Base-by-base conservation (phyloP, 2,797 vertebrate species). In the Coilia nasus region DNA sequence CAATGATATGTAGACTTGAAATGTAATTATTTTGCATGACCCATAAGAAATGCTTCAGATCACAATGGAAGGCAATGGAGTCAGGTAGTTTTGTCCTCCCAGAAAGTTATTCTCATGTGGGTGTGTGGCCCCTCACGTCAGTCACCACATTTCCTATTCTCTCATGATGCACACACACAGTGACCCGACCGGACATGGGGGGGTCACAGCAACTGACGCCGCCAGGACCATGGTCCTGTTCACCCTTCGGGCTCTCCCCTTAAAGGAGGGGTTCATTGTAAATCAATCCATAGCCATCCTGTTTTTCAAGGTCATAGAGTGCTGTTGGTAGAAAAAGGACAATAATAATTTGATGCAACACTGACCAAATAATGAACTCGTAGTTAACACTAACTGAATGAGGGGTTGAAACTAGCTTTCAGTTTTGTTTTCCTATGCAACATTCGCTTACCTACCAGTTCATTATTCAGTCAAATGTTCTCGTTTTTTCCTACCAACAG, bases 1-100 rank as follows among this genome's bases (percentile, higher is more conserved):
- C 71, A 78, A 78, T 78, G 35, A 21, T 78, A 78, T 78, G 71
- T 44, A 64, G 60, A 64, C 23, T 10, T 78, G 31, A 41, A 78
- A 0, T 44, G 31, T 7, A 44, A 21, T 21, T 10, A 7, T 3
- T 44, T 44, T 78, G 44, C 31, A 31, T 21, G 15, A 44, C 2
- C 35, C 71, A 78, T 41, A 41, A 21, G 5, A 78, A 78, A 44
- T 44, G 5, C 17, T 78, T 78, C 31, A 78, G 35, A 10, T 78
- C 35, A 78, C 71, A 35, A 78, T 19, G 71, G 41, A 44, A 59
- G 71, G 15, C 35, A 1, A 78, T 78, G 19, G 71, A 21, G 17
- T 78, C 71, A 59, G 57, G 17, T 59, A 17, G 71, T 78, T 78
- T 44, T 17, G 19, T 78, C 35, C 19, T 78, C 71, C 35, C 71